Conservation (phyloP, 2,113 vertebrate species). For the Bubo scandiacus region DNA sequence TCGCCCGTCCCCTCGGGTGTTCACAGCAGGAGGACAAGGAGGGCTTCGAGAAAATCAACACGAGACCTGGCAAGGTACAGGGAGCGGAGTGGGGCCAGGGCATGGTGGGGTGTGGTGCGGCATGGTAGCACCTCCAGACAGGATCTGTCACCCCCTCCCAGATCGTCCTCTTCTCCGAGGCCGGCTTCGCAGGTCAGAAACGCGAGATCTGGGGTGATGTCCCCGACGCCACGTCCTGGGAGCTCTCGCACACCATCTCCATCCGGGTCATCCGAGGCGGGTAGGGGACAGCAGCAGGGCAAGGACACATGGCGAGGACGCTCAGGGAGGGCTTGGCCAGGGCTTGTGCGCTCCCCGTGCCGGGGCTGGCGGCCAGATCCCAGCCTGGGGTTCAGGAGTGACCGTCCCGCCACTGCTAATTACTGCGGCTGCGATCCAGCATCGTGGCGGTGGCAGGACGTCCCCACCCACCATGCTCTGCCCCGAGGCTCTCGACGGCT, state of each 20-base stretch:
- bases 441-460: neutral
- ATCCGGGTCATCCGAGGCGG: constrained; percentile 89
- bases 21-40: constrained; percentile 74
- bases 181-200: constrained; percentile 79
- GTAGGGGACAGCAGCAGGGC: constrained; percentile 66
- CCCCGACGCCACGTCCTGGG: constrained; percentile 81
- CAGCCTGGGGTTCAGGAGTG: neutral
- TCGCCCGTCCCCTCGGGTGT: neutral
- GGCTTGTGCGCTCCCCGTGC: fast-evolving
- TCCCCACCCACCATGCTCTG: neutral
- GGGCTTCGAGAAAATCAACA: constrained; percentile 85
- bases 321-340: fast-evolving
- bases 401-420: neutral
- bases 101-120: fast-evolving
- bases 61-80: constrained; percentile 91
- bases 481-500: neutral
- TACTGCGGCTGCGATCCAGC: neutral
- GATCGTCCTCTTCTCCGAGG: constrained; percentile 86
- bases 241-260: constrained; percentile 83
- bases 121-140: neutral
- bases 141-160: constrained; percentile 26
- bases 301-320: fast-evolving
- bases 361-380: fast-evolving
- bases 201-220: constrained; percentile 82
- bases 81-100: fast-evolving